Evolutionary conservation across 2,113 vertebrate genomes (phyloP), one percentile per base, ranked within the genome.

Genomic region (Myiozetetes cayanensis): DNA sequence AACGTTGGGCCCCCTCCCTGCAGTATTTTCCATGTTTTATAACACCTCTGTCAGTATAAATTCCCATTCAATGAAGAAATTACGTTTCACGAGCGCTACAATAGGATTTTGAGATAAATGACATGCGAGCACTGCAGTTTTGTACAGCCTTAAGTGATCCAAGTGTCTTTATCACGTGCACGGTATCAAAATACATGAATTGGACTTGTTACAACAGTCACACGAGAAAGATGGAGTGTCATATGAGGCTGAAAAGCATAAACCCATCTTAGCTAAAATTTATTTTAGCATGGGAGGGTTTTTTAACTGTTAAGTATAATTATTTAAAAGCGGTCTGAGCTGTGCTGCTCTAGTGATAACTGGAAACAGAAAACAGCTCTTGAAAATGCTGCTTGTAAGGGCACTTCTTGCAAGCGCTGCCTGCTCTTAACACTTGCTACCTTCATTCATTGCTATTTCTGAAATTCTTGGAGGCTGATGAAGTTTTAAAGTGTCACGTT

Each of bases 91-190:
- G 15, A 94, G 93, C 5, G 2, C 78, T 89, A 85, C 94, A 95
- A 96, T 79, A 87, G 93, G 87, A 87, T 91, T 94, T 93, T 58
- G 91, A 96, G 94, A 95, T 74, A 91, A 94, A 96, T 80, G 88
- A 86, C 92, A 94, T 2, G 63, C 3, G 63, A 94, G 85, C 92
- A 43, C 85, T 66, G 79, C 88, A 93, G 94, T 94, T 94, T 61
- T 30, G 63, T 70, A 49, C 41, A 21, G 85, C 79, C 75, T 95
- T 88, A 94, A 94, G 85, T 6, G 88, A 95, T 88, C 88, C 85
- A 49, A 93, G 88, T 80, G 43, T 56, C 94, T 90, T 76, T 79
- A 90, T 95, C 94, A 94, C 55, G 7, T 52, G 87, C 12, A 0
- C 2, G 4, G 81, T 94, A 91, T 96, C 93, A 91, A 94, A 94